Evolutionary conservation across 2,888 invertebrate species (phyloP).

Genomic region (Psylliodes chrysocephalus): DNA sequence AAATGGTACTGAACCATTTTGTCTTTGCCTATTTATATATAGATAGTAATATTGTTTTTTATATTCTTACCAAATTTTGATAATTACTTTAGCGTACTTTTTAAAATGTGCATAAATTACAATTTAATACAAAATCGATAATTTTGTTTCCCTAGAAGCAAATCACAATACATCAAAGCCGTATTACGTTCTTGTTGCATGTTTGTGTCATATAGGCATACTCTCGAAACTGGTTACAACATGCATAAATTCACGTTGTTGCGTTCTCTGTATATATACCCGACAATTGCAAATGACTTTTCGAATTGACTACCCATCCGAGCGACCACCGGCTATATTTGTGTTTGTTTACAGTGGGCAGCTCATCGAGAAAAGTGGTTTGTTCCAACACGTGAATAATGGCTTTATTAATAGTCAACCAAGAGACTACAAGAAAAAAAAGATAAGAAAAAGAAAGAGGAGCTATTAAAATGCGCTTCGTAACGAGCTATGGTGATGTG

Average conservation of each 20-base stretch:
- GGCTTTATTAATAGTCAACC: conserved; percentile 20
- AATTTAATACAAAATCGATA: too few relatives aligned
- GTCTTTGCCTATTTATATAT: too few relatives aligned
- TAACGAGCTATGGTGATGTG: background rate
- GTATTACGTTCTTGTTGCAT: background rate
- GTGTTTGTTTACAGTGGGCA: conserved; percentile 16
- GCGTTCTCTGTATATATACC: too few relatives aligned
- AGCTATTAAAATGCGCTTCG: background rate
- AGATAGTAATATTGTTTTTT: too few relatives aligned
- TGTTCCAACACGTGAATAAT: conserved; percentile 21
- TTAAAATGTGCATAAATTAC: too few relatives aligned
- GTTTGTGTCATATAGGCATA: background rate
- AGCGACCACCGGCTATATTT: conserved; percentile 5
- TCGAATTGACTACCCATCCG: conserved; percentile 1
- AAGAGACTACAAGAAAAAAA: background rate
- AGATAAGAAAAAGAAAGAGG: background rate
- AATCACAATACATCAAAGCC: background rate
- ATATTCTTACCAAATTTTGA: too few relatives aligned
- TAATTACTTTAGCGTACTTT: too few relatives aligned
- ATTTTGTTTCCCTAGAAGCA: background rate
- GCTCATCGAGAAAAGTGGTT: conserved; percentile 24
- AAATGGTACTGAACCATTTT: too few relatives aligned
- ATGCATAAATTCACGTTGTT: background rate
- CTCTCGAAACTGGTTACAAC: background rate
- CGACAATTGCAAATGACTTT: background rate